Evolutionary conservation across 2,888 invertebrate species (phyloP), one percentile per base, ranked within the genome.

Genomic region (Zele albiditarsus): DNA sequence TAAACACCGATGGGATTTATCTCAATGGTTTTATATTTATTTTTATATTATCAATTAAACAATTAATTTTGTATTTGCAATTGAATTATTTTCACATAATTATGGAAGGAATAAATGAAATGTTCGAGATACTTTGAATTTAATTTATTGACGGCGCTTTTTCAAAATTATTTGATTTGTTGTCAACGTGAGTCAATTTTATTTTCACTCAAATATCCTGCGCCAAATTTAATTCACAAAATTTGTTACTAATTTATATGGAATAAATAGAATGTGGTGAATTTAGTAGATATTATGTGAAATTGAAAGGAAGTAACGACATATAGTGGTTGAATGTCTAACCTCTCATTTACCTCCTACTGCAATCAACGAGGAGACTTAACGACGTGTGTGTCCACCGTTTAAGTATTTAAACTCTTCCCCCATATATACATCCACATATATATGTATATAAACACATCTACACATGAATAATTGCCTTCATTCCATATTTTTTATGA

Each of bases 331-430:
- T 62, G 28, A 69, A 77, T 80, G 79, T 81, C 79, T 79, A 84
- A 86, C 85, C 84, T 83, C 84, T 86, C 84, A 87, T 86, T 87
- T 87, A 84, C 86, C 87, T 86, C 87, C 85, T 84, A 85, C 86
- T 84, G 82, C 82, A 85, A 87, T 86, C 84, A 85, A 83, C 84
- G 42, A 28, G 12, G 79, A 80, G 81, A 82, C 83, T 86, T 84
- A 85, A 80, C 78, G 76, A 78, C 84, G 85, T 80, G 65, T 74
- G 81, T 53, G 71, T 82, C 80, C 80, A 81, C 81, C 84, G 83
- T 83, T 86, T 84, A 85, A 85, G 82, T 76, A 84, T 85, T 87
- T 85, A 60, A 85, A 80, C 80, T 82, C 83, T 87, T 87, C 86
- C 87, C 85, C 79, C 79, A 80, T 73, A 71, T 74, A 71, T 74